Evolutionary conservation across 2,113 vertebrate species (phyloP), one percentile per base, ranked within the genome.

Genomic region (Tamias sibiricus): DNA sequence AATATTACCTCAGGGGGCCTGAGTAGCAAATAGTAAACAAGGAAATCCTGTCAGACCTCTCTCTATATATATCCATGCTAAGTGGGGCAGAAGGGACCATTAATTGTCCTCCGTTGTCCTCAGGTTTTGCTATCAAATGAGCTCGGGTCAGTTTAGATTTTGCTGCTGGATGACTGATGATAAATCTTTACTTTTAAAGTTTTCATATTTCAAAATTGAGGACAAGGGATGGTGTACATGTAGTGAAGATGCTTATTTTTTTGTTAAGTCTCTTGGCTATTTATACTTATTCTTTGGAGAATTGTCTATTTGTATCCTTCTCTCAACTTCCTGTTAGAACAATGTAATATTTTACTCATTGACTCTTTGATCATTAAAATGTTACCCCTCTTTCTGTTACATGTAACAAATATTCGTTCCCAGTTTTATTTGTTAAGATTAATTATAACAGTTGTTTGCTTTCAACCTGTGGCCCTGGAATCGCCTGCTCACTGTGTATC

Each of bases 201-300:
- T 62, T 74, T 88, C 75, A 30, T 76, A 71, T 83, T 81, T 96
- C 42, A 37, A 49, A 89, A 89, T 76, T 84, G n/a, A 90, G 6
- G n/a, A 16, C 32, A 68, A 92, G 8, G 13, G 8, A 59, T 57
- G 32, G 24, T 81, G 4, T 37, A 54, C 5, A 28, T 44, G 4
- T 42, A 62, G 8, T 75, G 19, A 85, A 47, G 44, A 49, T 68
- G 66, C 14, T n/a, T 9, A 77, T 6, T 40, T 76, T 76, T 90
- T 64, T 37, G 37, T 90, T 87, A 72, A 32, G 16, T 88, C 9
- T 74, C 5, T 40, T 95, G 37, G 3, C 22, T 59, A n/a, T 91
- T 76, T 57, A 22, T 66, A 79, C 62, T 96, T 80, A 81, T 72
- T 72, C 30, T 72, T 92, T 57, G 64, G 26, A 84, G 87, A 95